A percentile compares a stretch with the other conserved stretches of the same genome.
phyloP scores from a whole-genome alignment of 1,140 invertebrate genomes.

The Arctopsyche grandis region DNA sequence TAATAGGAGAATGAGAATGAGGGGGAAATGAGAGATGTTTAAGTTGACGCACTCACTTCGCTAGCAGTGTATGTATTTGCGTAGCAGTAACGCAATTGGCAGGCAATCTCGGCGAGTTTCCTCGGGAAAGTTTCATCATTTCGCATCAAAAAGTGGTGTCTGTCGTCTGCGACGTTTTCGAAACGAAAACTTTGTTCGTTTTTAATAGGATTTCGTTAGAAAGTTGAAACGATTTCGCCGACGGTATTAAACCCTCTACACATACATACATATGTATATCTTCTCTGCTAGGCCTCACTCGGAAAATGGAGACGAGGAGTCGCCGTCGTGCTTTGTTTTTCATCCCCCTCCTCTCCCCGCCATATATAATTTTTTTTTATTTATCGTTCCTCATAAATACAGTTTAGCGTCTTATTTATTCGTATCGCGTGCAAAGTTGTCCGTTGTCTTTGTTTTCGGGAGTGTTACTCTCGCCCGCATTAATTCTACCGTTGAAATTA shows the following conservation, averaged over 20 bases:
- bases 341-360: too few relatives aligned
- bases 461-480: too few relatives aligned
- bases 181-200: constrained; percentile 24
- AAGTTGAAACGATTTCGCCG: constrained; percentile 15
- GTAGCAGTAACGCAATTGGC: constrained; percentile 6
- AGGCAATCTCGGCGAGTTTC: constrained; percentile 16
- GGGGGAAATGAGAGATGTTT: too few relatives aligned
- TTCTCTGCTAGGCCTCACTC: too few relatives aligned
- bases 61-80: not conserved
- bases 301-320: too few relatives aligned
- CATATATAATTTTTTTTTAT: not conserved
- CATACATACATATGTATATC: not conserved
- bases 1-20: too few relatives aligned
- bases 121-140: constrained; percentile 11
- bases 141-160: constrained; percentile 27
- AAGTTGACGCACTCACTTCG: too few relatives aligned
- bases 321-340: too few relatives aligned
- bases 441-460: too few relatives aligned
- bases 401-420: constrained; percentile 10
- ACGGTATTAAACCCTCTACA: not conserved
- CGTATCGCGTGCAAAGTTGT: too few relatives aligned
- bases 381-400: constrained; percentile 3
- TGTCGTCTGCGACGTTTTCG: constrained; percentile 14
- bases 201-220: constrained; percentile 27
- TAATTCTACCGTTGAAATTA: too few relatives aligned